Percentiles rank a stretch among this genome's conserved stretches.
These are phyloP conservation scores for Leucophenga maculata DNA, from an alignment of 2,888 invertebrate genomes.

Conservation along the genomic window DNA sequence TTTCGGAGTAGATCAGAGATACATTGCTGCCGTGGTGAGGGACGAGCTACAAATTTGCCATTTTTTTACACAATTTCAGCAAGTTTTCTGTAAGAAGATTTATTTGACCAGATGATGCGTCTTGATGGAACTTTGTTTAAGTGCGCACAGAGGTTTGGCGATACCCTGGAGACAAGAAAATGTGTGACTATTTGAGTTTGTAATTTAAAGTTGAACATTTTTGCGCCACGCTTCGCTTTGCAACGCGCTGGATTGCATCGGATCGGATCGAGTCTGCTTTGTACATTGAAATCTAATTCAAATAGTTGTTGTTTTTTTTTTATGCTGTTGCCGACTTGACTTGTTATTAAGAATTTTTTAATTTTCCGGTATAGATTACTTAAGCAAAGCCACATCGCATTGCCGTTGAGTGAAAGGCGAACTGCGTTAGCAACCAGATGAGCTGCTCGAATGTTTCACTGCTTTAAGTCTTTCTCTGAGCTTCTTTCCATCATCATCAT, in stretches of 20 bases:
- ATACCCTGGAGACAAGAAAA: background rate
- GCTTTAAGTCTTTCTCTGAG: background rate
- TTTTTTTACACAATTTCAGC: background rate
- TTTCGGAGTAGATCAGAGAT: background rate
- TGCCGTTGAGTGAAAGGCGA: background rate
- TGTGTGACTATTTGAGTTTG: conserved; percentile 46
- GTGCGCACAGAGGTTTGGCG: conserved; percentile 3
- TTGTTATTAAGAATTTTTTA: conserved; percentile 65
- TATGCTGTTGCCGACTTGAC: conserved; percentile 45
- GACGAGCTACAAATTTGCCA: background rate
- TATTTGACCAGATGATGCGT: conserved; percentile 60
- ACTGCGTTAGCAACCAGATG: background rate
- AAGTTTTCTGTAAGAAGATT: conserved; percentile 44
- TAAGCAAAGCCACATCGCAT: conserved; percentile 25
- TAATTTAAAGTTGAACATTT: conserved; percentile 51
- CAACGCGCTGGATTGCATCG: no score
- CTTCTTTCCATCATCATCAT: conserved; percentile 26
- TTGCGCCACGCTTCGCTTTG: conserved; percentile 16
- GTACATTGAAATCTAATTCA: conserved; percentile 61
- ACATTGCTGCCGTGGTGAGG: background rate
- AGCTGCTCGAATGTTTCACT: background rate
- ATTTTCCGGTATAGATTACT: conserved; percentile 67
- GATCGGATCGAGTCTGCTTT: conserved; percentile 26
- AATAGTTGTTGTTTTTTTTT: conserved; percentile 52
- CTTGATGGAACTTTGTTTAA: conserved; percentile 38